Conservation (phyloP, 2,113 vertebrate species). For the Promerops cafer region DNA sequence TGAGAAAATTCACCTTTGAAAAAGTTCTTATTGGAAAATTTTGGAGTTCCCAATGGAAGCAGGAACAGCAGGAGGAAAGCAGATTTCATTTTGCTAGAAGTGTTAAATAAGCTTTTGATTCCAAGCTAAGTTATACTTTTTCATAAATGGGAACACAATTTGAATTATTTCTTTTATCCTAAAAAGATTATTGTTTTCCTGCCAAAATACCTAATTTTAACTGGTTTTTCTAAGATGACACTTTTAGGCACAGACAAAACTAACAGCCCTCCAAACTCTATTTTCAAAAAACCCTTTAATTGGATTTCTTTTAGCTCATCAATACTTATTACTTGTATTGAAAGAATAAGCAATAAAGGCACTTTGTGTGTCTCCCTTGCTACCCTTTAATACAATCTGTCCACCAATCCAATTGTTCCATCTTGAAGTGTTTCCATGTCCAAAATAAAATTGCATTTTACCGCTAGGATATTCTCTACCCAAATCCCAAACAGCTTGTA, state of each 20-base stretch:
- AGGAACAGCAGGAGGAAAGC: not conserved
- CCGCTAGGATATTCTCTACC: constrained; percentile 14
- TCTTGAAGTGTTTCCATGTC: not conserved
- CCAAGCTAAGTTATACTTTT: not conserved
- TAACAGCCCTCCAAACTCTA: not conserved
- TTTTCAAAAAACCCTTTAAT: not conserved
- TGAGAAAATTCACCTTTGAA: not conserved
- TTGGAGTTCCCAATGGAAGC: not conserved
- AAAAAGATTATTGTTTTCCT: not conserved
- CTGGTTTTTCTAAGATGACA: not conserved
- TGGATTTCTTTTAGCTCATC: not conserved
- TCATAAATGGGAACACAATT: not conserved
- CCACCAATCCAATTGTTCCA: not conserved
- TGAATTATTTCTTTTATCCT: not conserved
- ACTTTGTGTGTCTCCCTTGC: not conserved
- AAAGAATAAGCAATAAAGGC: not conserved
- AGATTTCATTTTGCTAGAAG: not conserved
- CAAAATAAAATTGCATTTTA: constrained; percentile 42
- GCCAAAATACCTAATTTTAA: not conserved
- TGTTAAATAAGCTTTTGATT: not conserved
- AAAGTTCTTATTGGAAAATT: not conserved
- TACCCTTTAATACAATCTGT: constrained; percentile 9
- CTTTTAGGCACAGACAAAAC: not conserved
- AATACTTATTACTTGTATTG: not conserved
- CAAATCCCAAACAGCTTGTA: constrained; percentile 38